Evolutionary conservation across 2,113 vertebrate genomes (phyloP).

Genomic region (human): DNA sequence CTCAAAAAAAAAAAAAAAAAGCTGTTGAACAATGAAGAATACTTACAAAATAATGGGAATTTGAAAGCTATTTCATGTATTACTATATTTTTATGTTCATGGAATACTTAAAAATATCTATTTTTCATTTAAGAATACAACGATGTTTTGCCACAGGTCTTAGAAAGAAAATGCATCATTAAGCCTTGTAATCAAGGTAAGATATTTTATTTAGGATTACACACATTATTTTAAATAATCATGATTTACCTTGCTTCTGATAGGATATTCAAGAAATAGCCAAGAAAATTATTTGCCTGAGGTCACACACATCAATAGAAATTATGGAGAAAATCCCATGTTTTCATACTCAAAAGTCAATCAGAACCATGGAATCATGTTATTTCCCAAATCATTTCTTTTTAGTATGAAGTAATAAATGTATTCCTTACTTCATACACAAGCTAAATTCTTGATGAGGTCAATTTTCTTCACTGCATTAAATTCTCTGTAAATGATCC

Average conservation of each 20-base stretch:
- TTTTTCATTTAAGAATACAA: not conserved
- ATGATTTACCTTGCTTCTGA: not conserved
- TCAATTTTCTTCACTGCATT: constrained; percentile 74
- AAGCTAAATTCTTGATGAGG: constrained; percentile 63
- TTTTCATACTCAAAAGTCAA: constrained; percentile 14
- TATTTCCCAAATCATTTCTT: constrained; percentile 29
- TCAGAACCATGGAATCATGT: constrained; percentile 3
- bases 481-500: constrained; percentile 58
- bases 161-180: not conserved
- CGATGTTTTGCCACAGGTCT: not conserved
- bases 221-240: not conserved
- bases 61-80: not conserved
- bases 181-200: not conserved
- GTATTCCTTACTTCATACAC: constrained; percentile 36
- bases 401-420: constrained; percentile 62
- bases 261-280: not conserved
- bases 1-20: not conserved
- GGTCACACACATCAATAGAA: not conserved
- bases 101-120: not conserved
- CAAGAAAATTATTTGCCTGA: not conserved
- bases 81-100: not conserved
- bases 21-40: not conserved
- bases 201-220: not conserved
- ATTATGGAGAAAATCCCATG: not conserved
- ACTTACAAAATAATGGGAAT: not conserved